Percentiles rank a stretch among this genome's conserved stretches.
Evolutionary conservation across 1,140 invertebrate genomes (phyloP).

Genomic region (Drosophila virilis): DNA sequence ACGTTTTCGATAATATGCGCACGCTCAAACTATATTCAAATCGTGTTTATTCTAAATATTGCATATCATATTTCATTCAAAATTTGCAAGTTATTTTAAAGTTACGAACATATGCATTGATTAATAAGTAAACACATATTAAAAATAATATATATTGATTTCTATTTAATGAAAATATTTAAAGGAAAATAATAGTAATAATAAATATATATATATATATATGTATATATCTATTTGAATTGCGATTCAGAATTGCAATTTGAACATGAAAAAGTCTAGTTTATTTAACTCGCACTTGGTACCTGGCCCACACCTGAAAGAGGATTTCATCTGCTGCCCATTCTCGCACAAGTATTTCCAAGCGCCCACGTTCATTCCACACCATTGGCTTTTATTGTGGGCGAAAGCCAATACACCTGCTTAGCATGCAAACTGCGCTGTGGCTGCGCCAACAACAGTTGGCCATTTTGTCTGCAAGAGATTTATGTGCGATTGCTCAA

Average conservation of each 20-base stretch:
- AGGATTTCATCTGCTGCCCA: not conserved
- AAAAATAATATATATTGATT: no score
- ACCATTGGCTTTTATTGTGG: slow-evolving; percentile 43
- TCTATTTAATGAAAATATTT: no score
- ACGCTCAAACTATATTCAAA: not conserved
- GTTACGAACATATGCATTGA: no score
- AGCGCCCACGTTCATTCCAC: slow-evolving; percentile 8
- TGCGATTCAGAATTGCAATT: not conserved
- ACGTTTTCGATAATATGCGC: slow-evolving; percentile 4
- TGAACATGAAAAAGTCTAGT: not conserved
- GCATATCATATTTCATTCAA: no score
- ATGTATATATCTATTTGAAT: no score
- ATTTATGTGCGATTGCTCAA: slow-evolving; percentile 61
- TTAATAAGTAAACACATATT: no score
- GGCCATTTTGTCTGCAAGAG: slow-evolving; percentile 61
- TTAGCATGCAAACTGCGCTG: slow-evolving; percentile 28
- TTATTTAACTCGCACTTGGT: no score
- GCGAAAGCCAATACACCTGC: slow-evolving; percentile 26
- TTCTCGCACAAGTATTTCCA: not conserved
- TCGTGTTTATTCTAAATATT: no score
- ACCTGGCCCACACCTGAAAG: not conserved
- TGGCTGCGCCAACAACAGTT: slow-evolving; percentile 41
- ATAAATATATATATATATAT: no score
- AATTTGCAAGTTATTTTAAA: no score
- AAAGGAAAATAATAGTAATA: no score